Evolutionary conservation across 2,113 vertebrate genomes (phyloP), one percentile per base, ranked within the genome.

Genomic region (Helogale parvula): DNA sequence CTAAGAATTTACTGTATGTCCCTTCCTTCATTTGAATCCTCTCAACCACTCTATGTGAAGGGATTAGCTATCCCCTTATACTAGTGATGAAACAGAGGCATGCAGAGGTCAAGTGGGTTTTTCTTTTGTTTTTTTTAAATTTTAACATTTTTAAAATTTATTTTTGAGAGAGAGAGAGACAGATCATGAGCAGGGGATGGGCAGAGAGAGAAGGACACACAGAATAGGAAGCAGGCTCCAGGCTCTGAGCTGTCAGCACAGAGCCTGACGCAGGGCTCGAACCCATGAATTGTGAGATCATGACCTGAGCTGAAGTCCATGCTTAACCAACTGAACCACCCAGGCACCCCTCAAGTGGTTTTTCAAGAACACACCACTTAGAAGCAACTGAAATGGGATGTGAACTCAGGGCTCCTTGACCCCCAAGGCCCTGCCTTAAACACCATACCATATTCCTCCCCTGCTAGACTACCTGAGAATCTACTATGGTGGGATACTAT

Each of bases 21-120:
- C 35, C 71, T 82, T 93, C 68, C 69, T 57, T 84, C 29, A 21
- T 63, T 65, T 94, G 50, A 54, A 76, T 41, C 15, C 69, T 93
- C 45, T 77, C 4, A 85, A 83, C 21, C 35, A 80, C 50, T 21
- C 5, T 66, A 2, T 45, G 76, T 57, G n/a, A 38, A 45, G 12
- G 54, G 16, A 69, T 31, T 71, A n/a, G 69, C 12, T 29, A 38
- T 17, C 4, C 4, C 19, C 35, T 83, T 80, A 52, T 45, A 29
- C 41, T 12, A 88, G n/a, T 6, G 69, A 94, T 71, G 71, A 96
- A 83, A 72, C 0, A 13, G 52, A 85, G n/a, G 15, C 41, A 45
- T 7, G 33, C 54, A 63, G 41, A 52, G 5, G 13, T 60, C 63
- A 77, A 45, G 50, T 7, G 41, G 33, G 10, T 2, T 88, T 92